Conservation (phyloP, 2,797 vertebrate genomes). For the Lithobates pipiens region DNA sequence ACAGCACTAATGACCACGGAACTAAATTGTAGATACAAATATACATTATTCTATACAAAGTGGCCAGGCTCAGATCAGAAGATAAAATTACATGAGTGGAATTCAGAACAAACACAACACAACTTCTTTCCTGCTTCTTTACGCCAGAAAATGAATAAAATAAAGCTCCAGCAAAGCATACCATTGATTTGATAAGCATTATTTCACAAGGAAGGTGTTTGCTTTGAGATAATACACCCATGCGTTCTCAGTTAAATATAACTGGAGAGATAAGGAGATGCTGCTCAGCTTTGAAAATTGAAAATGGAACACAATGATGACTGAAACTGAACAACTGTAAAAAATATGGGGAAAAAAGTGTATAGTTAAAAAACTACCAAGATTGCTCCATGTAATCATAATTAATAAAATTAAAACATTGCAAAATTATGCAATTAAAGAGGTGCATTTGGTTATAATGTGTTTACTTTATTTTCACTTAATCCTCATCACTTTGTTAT, state of each 20-base stretch:
- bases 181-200: constrained; percentile 16
- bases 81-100: not conserved
- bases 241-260: constrained; percentile 1
- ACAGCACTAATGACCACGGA: too few relatives aligned
- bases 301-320: not conserved
- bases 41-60: not conserved
- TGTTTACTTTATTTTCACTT: not conserved
- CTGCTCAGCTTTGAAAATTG: not conserved
- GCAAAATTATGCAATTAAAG: not conserved
- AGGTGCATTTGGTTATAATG: not conserved
- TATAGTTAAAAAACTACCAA: not conserved
- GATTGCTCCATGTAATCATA: too few relatives aligned
- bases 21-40: too few relatives aligned
- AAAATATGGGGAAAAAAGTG: not conserved
- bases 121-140: not conserved
- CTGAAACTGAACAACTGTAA: not conserved
- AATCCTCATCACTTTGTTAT: too few relatives aligned
- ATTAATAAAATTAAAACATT: too few relatives aligned
- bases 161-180: not conserved
- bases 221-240: constrained; percentile 16
- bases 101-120: not conserved
- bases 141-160: constrained; percentile 7
- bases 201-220: constrained; percentile 26
- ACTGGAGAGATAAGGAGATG: not conserved
- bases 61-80: not conserved